A percentile compares a stretch with the other conserved stretches of the same genome.
Conservation (phyloP, 2,888 invertebrate species). For the Athalia cordata region DNA sequence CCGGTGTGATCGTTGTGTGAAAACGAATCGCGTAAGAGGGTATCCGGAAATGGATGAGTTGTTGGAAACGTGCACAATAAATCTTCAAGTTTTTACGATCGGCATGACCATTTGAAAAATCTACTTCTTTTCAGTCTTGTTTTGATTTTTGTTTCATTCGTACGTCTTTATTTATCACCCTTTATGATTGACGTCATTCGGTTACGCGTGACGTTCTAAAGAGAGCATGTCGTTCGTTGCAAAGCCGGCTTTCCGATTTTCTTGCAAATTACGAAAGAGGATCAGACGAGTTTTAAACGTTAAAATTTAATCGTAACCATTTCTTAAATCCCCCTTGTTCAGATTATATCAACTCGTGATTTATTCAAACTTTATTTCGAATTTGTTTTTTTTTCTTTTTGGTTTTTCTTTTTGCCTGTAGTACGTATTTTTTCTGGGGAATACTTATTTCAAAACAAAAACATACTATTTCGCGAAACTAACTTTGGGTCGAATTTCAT, state of each 20-base stretch:
- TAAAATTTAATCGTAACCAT: slow-evolving; percentile 14
- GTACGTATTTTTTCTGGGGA: no score
- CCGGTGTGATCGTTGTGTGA: no score
- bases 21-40: no score
- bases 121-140: background rate
- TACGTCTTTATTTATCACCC: background rate
- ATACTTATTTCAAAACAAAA: no score
- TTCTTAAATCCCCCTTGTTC: background rate
- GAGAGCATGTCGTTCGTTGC: slow-evolving; percentile 23
- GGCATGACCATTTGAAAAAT: background rate
- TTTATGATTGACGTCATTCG: slow-evolving; percentile 38
- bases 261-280: slow-evolving; percentile 6
- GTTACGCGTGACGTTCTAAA: slow-evolving; percentile 21
- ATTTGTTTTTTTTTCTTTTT: no score
- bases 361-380: no score
- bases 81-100: slow-evolving; percentile 4
- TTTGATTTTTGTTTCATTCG: background rate
- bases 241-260: background rate
- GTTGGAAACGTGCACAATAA: background rate
- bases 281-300: background rate
- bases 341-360: no score
- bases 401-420: no score
- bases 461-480: no score
- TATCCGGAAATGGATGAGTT: no score
- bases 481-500: no score